Conservation (phyloP, 2,888 invertebrate genomes). For the Drosophila demipolita region DNA sequence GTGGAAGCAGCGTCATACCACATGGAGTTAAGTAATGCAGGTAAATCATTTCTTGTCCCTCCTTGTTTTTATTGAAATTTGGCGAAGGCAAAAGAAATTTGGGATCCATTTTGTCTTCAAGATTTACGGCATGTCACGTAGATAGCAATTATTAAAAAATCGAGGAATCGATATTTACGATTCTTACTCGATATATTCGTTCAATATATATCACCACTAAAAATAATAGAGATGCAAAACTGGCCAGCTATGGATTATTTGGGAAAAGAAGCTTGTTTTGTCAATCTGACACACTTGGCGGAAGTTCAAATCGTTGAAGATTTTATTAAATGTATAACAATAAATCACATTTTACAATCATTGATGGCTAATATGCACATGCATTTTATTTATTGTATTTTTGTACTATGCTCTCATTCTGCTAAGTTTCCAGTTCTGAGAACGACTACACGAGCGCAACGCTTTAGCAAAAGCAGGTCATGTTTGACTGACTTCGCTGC, state of each 20-base stretch:
- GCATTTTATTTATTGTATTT: background rate
- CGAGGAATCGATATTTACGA: background rate
- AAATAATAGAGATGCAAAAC: background rate
- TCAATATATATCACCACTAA: background rate
- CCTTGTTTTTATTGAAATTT: slow-evolving; percentile 68
- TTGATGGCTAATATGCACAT: background rate
- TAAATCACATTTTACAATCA: background rate
- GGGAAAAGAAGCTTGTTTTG: background rate
- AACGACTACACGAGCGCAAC: no score
- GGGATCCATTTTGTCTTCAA: slow-evolving; percentile 63
- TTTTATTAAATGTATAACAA: background rate
- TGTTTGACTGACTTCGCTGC: background rate
- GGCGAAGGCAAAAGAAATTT: slow-evolving; percentile 81
- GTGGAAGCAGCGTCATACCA: slow-evolving; percentile 83
- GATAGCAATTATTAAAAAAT: background rate
- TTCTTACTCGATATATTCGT: background rate
- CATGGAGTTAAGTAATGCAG: slow-evolving; percentile 81
- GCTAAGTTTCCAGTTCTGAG: no score
- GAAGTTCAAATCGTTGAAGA: background rate
- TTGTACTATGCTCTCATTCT: background rate
- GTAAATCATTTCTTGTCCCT: slow-evolving; percentile 33
- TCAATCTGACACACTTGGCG: background rate
- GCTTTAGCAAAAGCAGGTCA: background rate
- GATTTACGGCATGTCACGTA: background rate
- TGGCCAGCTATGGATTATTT: no score